Evolutionary conservation across 2,113 vertebrate genomes (phyloP).

Genomic region (Lophura nycthemera): DNA sequence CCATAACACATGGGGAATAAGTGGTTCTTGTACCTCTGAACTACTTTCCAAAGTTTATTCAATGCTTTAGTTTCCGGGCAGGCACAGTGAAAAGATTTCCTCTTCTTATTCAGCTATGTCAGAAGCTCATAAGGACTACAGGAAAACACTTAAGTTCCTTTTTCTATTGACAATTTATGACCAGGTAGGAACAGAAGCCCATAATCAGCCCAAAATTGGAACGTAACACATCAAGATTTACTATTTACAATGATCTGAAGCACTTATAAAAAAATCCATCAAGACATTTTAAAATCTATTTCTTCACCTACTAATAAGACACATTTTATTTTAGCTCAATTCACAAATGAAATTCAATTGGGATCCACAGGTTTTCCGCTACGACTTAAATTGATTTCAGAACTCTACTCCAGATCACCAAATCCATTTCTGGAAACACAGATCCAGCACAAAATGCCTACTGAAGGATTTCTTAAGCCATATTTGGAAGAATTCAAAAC

Average conservation of each 20-base stretch:
- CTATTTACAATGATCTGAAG: neutral
- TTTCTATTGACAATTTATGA: neutral
- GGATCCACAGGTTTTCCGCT: neutral
- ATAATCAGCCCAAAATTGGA: neutral
- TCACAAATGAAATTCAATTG: neutral
- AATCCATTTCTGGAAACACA: neutral
- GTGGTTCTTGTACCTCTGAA: neutral
- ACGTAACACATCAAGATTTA: neutral
- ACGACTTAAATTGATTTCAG: neutral
- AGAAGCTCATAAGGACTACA: neutral
- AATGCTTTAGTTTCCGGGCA: neutral
- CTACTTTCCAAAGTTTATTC: neutral
- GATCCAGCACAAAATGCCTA: neutral
- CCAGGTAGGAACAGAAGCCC: neutral
- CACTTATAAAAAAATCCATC: neutral
- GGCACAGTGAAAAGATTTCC: neutral
- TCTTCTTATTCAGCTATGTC: neutral
- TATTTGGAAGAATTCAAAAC: neutral
- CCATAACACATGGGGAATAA: neutral
- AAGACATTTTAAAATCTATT: neutral
- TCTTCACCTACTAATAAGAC: neutral
- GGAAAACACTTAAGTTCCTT: neutral
- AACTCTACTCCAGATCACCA: neutral
- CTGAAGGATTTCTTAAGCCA: neutral
- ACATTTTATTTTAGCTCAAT: neutral